Evolutionary conservation across 2,113 vertebrate species (phyloP), one percentile per base, ranked within the genome.

Genomic region (Pseudolaguvia tuberculata): DNA sequence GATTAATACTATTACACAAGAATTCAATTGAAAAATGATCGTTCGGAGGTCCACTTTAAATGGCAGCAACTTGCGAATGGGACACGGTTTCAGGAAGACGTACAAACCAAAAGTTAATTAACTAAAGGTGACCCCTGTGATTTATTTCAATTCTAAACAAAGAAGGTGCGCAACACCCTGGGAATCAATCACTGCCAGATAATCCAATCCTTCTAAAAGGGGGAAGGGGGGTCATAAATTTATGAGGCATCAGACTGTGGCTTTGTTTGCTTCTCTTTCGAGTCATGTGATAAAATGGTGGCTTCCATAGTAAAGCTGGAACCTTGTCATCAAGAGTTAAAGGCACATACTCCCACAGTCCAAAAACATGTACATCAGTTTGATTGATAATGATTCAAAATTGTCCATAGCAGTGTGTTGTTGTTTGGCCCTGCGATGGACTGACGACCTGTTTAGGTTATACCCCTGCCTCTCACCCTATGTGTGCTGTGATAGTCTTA

Each of bases 71-170:
- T 50, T 4, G 21, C 52, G 4, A 5, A 0, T 21, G 42, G 45
- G 31, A 20, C 45, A 31, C n/a, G 62, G 53, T 56, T 20, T 25
- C 52, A 56, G 29, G 31, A n/a, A 10, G 10, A 27, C 17, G 15
- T 10, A 45, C 20, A 13, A 70, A 72, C 35, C 68, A 21, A 31
- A 18, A 73, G 62, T 52, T 81, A 76, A 84, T 84, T 73, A 82
- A 70, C 48, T 59, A 23, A 79, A 78, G 75, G 81, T 79, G 75
- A 77, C 71, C 74, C 71, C 59, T 27, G 23, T 68, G 79, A 79
- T 82, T 79, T 84, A 84, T 84, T 78, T 79, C 73, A 79, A 79
- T 79, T 78, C 63, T 27, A 63, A 78, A 75, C 76, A 51, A 79
- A 78, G 72, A 45, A 71, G 63, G 63, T 39, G 12, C 57, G 77